Evolutionary conservation across 2,113 vertebrate species (phyloP).

Genomic region (Hystrix brachyura): DNA sequence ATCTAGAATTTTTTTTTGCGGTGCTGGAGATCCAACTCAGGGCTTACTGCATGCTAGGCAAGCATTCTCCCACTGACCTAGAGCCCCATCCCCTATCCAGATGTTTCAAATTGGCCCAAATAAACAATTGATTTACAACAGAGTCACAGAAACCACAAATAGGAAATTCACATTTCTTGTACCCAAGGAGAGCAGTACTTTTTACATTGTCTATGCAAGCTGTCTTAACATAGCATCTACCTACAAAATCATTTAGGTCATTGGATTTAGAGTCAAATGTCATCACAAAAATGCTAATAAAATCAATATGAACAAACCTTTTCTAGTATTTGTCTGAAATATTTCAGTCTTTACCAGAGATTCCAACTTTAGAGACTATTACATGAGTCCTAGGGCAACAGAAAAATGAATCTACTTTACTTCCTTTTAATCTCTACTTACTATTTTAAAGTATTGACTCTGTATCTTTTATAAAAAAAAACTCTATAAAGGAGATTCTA

Average conservation of each 20-base stretch:
- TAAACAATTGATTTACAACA: constrained; percentile 44
- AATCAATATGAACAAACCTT: not conserved
- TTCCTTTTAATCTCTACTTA: not conserved
- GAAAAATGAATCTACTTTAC: not conserved
- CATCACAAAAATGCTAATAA: not conserved
- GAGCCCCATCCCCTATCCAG: not conserved
- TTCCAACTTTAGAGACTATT: not conserved
- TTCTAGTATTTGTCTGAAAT: not conserved
- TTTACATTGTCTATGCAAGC: not conserved
- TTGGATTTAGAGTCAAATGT: not conserved
- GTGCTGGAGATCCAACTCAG: not conserved
- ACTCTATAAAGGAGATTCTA: not conserved
- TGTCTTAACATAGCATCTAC: not conserved
- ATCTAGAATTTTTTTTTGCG: not conserved
- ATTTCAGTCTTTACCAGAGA: not conserved
- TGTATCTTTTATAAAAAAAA: not conserved
- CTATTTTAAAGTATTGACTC: not conserved
- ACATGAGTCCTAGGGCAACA: not conserved
- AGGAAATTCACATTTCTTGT: constrained; percentile 11
- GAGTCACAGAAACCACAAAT: not conserved
- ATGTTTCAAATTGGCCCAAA: constrained; percentile 25
- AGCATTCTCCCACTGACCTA: not conserved
- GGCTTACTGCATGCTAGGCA: not conserved
- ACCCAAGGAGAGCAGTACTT: not conserved
- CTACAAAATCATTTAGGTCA: constrained; percentile 13